phyloP scores from a whole-genome alignment of 2,797 vertebrate species.

The Podargus strigoides region DNA sequence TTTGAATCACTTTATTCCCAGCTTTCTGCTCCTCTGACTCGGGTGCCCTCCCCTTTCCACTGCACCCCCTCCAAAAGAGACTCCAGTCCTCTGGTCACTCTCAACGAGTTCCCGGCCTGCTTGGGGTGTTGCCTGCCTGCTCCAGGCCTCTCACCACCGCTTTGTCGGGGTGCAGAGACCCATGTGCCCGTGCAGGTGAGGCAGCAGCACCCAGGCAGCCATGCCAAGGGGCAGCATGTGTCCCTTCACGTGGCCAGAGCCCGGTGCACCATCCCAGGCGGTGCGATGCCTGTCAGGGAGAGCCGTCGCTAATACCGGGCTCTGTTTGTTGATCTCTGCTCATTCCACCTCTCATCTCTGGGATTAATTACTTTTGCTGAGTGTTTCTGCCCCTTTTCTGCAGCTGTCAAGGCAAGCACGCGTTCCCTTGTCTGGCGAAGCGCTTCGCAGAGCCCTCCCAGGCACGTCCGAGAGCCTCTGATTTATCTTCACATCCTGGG shows the following conservation, averaged over 20 bases:
- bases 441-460: neutral
- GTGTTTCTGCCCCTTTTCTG: conserved; percentile 10
- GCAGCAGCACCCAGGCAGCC: neutral
- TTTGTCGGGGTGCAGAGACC: neutral
- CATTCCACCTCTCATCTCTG: neutral
- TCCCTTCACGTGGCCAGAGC: neutral
- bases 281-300: neutral
- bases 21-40: neutral
- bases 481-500: neutral
- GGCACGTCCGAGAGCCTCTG: neutral
- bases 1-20: neutral
- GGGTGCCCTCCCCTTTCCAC: neutral
- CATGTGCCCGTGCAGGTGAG: neutral
- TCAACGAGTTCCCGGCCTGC: accelerated
- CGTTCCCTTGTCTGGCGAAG: neutral
- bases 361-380: conserved; percentile 4
- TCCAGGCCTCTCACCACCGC: neutral
- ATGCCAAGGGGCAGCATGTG: neutral
- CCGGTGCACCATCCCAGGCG: neutral
- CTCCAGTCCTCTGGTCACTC: accelerated
- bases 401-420: neutral
- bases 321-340: conserved; percentile 4
- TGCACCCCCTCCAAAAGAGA: neutral
- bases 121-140: neutral
- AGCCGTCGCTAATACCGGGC: neutral